These are phyloP conservation scores for Sebastes dallii DNA, from an alignment of 2,797 vertebrate genomes.

Conservation along the genomic window DNA sequence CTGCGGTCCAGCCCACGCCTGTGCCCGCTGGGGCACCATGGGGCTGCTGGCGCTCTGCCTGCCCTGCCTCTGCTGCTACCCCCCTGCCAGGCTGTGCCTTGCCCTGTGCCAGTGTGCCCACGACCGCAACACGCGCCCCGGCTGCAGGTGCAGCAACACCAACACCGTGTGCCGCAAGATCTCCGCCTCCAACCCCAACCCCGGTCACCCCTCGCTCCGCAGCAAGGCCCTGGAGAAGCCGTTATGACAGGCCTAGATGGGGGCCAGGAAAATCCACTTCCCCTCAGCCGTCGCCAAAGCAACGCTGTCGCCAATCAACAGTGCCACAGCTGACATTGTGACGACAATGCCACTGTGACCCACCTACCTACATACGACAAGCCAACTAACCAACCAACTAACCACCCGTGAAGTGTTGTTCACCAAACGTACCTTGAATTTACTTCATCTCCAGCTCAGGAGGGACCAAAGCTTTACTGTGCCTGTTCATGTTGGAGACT, in stretches of 20 bases:
- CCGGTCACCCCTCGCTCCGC: slow-evolving; percentile 79
- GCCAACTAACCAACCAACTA: slow-evolving; percentile 5
- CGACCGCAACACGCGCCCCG: slow-evolving; percentile 89
- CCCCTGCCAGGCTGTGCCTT: slow-evolving; percentile 94
- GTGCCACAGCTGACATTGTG: slow-evolving; percentile 44
- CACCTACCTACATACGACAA: slow-evolving; percentile 37
- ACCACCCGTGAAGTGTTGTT: slow-evolving; percentile 43
- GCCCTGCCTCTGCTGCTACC: slow-evolving; percentile 99
- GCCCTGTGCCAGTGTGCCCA: slow-evolving; percentile 91
- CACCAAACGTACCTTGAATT: slow-evolving; percentile 62
- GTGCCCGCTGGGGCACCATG: slow-evolving; percentile 93
- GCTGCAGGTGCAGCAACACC: slow-evolving; percentile 96
- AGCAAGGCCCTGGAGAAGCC: slow-evolving; percentile 93
- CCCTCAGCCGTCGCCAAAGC: slow-evolving; percentile 51
- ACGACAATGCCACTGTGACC: slow-evolving; percentile 33
- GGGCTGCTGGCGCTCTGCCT: slow-evolving; percentile 89
- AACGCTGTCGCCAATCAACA: slow-evolving; percentile 34
- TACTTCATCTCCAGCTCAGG: slow-evolving; percentile 64
- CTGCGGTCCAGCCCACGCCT: slow-evolving; percentile 86
- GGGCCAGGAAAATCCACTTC: background rate
- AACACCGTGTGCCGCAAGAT: slow-evolving; percentile 98
- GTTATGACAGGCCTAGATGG: slow-evolving; percentile 86
- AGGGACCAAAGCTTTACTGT: slow-evolving; percentile 78
- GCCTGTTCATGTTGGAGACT: slow-evolving; percentile 69
- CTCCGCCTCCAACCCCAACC: slow-evolving; percentile 83